Base-by-base conservation (phyloP, 2,888 invertebrate genomes). In the Lysandra bellargus region DNA sequence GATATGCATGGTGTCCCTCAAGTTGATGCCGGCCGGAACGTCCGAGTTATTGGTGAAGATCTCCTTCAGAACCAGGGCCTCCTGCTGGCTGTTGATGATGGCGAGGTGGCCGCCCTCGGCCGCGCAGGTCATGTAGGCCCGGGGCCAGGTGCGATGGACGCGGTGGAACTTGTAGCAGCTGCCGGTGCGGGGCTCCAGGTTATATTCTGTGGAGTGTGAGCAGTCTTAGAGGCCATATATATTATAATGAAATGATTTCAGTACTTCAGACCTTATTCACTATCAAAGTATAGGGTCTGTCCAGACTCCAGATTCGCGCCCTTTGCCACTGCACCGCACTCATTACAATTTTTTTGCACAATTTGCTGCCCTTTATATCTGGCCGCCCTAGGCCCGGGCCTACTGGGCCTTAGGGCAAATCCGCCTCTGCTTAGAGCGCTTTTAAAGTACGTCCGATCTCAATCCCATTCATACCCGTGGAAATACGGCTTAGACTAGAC, bases 11-110 rank as follows among this genome's bases (percentile, higher is more conserved):
- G 76, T 75, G 1, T 79, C 76, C 17, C 57, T 75, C 72, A 78
- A 40, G 40, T 40, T 72, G 53, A 72, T 33, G 4, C 64, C 23
- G 61, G 81, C 61, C 37, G 79, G 57, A 3, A 72, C 30, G 2
- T 12, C 69, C 17, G 83, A 83, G 69, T 82, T 76, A 53, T 81
- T 82, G 0, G 81, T 82, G 78, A 83, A 86, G 1, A 86, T 37
- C 2, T 85, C 83, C 53, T 80, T 83, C 0, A 86, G 53, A 6
- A 86, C 79, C 49, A 80, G 44, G 0, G 85, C 85, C 79, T 88
- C 88, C 0, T 77, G 75, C 0, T 82, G 80, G 76, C 84, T 85
- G 78, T 85, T 83, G 53, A 84, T 80, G 79, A 84, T 80, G 4
- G 83, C 83, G n/a, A 85, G 81, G 40, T 85, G 80, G 0, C 40